A percentile compares a stretch with the other conserved stretches of the same genome.
Evolutionary conservation across 1,140 invertebrate genomes (phyloP).

Genomic region (Diploscapter pachys): DNA sequence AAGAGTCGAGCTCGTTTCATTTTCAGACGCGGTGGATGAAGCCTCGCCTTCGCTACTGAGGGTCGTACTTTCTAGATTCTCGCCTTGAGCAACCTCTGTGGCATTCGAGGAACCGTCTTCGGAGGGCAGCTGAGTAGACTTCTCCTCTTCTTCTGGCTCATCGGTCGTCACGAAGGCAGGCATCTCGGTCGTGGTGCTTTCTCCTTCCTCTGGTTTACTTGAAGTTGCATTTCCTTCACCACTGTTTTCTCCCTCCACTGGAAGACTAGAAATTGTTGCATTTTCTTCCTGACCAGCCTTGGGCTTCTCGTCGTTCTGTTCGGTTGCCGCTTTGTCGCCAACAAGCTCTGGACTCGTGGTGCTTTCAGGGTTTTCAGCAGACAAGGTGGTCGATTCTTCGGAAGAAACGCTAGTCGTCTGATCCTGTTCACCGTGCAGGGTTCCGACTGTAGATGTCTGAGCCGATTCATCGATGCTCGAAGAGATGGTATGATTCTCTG

Average conservation of each 20-base stretch:
- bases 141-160: not conserved
- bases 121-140: not conserved
- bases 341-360: not conserved
- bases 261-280: not conserved
- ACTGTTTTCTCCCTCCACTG: not conserved
- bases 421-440: too few species aligned
- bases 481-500: not conserved
- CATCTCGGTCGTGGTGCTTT: not conserved
- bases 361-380: not conserved
- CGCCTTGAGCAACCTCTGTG: too few species aligned
- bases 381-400: not conserved
- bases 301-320: too few species aligned
- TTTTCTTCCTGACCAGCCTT: constrained; percentile 12
- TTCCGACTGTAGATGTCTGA: too few species aligned
- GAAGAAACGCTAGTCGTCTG: constrained; percentile 13
- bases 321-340: too few species aligned
- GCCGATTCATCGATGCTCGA: not conserved
- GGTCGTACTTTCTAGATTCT: too few species aligned
- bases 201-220: not conserved
- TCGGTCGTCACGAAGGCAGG: not conserved
- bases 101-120: too few species aligned
- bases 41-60: too few species aligned
- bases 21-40: too few species aligned
- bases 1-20: too few species aligned
- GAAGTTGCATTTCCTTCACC: constrained; percentile 4